phyloP scores from a whole-genome alignment of 2,888 invertebrate genomes.

The Diachrysia chrysitis region DNA sequence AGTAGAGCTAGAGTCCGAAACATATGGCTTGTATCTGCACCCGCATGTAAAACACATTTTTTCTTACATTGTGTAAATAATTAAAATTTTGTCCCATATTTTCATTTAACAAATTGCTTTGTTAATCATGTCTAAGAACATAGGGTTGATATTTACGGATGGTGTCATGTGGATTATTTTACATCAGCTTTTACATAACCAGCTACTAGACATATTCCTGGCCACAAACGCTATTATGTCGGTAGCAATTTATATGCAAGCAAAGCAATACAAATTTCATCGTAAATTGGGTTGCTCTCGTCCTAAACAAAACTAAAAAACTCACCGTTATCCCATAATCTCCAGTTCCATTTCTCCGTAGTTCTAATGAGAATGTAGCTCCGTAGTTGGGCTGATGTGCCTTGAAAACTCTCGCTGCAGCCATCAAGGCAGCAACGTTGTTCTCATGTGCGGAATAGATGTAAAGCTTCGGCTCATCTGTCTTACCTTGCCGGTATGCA shows the following conservation, averaged over 20 bases:
- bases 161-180: too few relatives aligned
- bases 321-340: constrained; percentile 85
- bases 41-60: neutral
- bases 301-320: neutral
- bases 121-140: neutral
- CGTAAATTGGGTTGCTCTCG: neutral
- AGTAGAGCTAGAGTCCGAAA: neutral
- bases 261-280: too few relatives aligned
- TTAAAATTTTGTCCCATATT: neutral
- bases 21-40: neutral
- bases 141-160: neutral
- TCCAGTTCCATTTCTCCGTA: constrained; percentile 74
- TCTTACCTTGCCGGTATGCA: constrained; percentile 76
- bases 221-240: too few relatives aligned
- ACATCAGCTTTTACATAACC: too few relatives aligned
- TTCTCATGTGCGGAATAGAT: constrained; percentile 91
- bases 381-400: constrained; percentile 90
- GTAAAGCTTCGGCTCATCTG: constrained; percentile 79
- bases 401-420: constrained; percentile 87
- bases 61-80: neutral
- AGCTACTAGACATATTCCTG: too few relatives aligned
- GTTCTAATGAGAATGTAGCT: constrained; percentile 87
- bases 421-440: constrained; percentile 90
- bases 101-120: neutral
- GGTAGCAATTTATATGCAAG: too few relatives aligned